Evolutionary conservation across 1,140 invertebrate genomes (phyloP).

Genomic region (Apolygus lucorum): DNA sequence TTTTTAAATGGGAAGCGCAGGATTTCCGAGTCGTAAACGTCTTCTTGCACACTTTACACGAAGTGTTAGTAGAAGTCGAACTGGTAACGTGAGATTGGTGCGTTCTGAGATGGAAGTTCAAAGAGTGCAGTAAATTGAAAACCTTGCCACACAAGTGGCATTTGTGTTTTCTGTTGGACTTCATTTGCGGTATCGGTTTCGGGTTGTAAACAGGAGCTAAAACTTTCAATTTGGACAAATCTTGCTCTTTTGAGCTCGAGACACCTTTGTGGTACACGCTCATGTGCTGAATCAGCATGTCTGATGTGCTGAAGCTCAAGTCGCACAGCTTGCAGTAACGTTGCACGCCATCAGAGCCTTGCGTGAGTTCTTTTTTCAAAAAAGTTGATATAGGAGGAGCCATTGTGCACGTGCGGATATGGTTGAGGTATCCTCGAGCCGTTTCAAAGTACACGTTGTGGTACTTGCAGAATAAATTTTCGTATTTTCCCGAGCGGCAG

Average conservation of each 20-base stretch:
- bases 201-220: not conserved
- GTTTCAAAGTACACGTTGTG: slow-evolving; percentile 4
- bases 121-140: slow-evolving; percentile 12
- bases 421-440: slow-evolving; percentile 11
- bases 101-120: slow-evolving; percentile 8
- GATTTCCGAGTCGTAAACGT: slow-evolving; percentile 7
- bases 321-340: slow-evolving; percentile 8
- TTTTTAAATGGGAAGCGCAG: slow-evolving; percentile 10
- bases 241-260: not conserved
- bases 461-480: not conserved
- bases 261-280: not conserved
- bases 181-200: not conserved
- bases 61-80: not conserved
- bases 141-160: slow-evolving; percentile 9
- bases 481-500: not conserved
- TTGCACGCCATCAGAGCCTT: not conserved
- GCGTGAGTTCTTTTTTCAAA: not conserved
- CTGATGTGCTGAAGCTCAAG: not conserved
- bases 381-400: not conserved
- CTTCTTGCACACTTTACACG: slow-evolving; percentile 16
- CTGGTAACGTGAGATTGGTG: not conserved
- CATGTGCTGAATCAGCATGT: not conserved
- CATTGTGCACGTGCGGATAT: not conserved
- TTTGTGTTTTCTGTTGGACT: not conserved
- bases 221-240: not conserved